A percentile compares a stretch with the other conserved stretches of the same genome.
phyloP scores from a whole-genome alignment of 2,113 vertebrate species.

The Lutjanus erythropterus region DNA sequence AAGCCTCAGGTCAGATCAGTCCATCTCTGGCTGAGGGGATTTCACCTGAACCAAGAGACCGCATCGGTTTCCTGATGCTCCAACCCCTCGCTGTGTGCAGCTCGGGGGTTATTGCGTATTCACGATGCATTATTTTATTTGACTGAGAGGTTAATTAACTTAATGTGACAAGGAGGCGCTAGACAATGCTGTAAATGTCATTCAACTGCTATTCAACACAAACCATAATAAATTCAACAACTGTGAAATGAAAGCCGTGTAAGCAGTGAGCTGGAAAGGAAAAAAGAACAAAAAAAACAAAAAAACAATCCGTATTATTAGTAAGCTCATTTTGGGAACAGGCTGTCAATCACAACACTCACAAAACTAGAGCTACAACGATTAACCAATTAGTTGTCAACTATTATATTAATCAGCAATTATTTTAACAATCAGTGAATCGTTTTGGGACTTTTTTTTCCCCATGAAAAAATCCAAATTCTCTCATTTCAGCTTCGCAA shows the following conservation, averaged over 20 bases:
- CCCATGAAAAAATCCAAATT: no score
- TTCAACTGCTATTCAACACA: constrained; percentile 58
- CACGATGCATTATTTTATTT: constrained; percentile 59
- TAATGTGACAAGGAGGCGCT: constrained; percentile 62
- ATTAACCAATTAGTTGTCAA: no score
- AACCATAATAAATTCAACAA: constrained; percentile 64
- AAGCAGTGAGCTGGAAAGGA: constrained; percentile 34
- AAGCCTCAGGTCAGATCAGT: constrained; percentile 51
- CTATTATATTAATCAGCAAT: no score
- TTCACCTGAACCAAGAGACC: constrained; percentile 20
- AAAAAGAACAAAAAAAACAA: constrained; percentile 6
- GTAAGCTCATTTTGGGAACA: constrained; percentile 29
- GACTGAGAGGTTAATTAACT: constrained; percentile 73
- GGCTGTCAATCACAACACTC: no score
- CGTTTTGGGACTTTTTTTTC: no score
- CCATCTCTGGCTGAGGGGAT: constrained; percentile 11
- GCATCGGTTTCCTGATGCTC: constrained; percentile 28
- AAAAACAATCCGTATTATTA: constrained; percentile 27
- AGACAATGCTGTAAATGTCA: constrained; percentile 72
- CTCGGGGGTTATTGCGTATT: constrained; percentile 46
- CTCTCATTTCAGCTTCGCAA: no score
- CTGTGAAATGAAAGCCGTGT: constrained; percentile 61
- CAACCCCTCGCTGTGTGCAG: constrained; percentile 28
- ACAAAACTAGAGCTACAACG: no score
- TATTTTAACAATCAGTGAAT: no score